Percentiles rank a stretch among this genome's conserved stretches.
Evolutionary conservation across 2,888 invertebrate species (phyloP).

Genomic region (Aspidiotus rigidus): DNA sequence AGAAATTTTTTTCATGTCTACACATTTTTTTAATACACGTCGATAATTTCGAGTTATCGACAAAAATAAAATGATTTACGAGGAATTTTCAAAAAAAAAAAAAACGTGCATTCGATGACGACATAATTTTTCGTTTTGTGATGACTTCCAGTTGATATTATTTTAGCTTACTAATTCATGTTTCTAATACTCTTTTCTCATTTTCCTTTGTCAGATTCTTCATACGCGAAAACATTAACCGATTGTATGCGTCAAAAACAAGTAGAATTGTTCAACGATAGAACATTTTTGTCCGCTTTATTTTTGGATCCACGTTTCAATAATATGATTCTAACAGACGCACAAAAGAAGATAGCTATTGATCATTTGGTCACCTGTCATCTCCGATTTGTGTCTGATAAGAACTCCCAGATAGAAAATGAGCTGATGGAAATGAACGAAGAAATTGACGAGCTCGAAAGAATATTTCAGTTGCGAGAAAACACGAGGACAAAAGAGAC

Average conservation of each 20-base stretch:
- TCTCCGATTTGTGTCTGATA: neutral
- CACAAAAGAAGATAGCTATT: neutral
- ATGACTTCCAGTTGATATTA: too few relatives aligned
- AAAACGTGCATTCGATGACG: too few relatives aligned
- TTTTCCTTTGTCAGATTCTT: too few relatives aligned
- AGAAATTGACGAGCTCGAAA: neutral
- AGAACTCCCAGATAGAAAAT: neutral
- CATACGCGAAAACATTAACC: neutral
- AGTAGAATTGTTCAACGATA: neutral
- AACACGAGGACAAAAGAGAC: neutral
- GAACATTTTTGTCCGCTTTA: neutral
- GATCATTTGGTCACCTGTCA: neutral
- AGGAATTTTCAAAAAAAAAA: too few relatives aligned
- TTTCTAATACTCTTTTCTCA: too few relatives aligned
- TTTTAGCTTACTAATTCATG: too few relatives aligned
- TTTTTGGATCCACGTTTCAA: conserved; percentile 4
- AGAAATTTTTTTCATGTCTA: too few relatives aligned
- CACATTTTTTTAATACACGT: too few relatives aligned
- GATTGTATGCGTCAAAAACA: neutral
- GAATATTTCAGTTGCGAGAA: neutral
- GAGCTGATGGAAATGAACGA: neutral
- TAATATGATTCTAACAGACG: neutral
- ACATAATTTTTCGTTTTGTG: too few relatives aligned
- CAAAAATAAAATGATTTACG: too few relatives aligned
- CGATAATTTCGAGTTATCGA: too few relatives aligned